A percentile compares a stretch with the other conserved stretches of the same genome.
These are phyloP conservation scores for Astreopora myriophthalma DNA, from an alignment of 64 coral and sea anemone genomes.

Conservation along the genomic window DNA sequence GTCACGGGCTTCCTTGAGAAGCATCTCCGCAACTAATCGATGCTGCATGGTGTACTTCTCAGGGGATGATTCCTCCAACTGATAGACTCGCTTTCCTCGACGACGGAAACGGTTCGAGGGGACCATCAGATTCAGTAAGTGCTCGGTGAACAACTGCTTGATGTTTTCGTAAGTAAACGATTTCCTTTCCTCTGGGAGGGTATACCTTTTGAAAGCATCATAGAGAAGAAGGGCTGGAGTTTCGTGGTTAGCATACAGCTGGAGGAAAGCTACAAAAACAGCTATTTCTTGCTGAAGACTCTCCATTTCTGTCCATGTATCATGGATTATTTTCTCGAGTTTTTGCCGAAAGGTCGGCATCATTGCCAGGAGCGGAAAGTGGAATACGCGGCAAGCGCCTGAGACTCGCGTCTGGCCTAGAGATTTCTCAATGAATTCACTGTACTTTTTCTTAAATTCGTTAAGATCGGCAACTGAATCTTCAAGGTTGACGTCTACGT, in stretches of 20 bases:
- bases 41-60: conserved; percentile 78
- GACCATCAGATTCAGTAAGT: conserved; percentile 83
- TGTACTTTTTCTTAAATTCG: conserved; percentile 76
- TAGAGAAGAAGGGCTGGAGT: conserved; percentile 59
- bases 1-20: conserved; percentile 15
- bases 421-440: conserved; percentile 52
- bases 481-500: conserved; percentile 68
- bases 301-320: conserved; percentile 65
- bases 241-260: conserved; percentile 61
- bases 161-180: conserved; percentile 74
- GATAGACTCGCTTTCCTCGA: background rate
- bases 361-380: conserved; percentile 87
- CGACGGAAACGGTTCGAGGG: conserved; percentile 19
- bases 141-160: conserved; percentile 75
- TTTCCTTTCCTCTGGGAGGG: background rate
- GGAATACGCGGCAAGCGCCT: conserved; percentile 62
- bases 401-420: background rate
- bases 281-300: conserved; percentile 61
- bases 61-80: background rate
- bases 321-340: conserved; percentile 53
- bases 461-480: conserved; percentile 64
- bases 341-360: conserved; percentile 62
- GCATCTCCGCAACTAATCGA: conserved; percentile 58
- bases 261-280: conserved; percentile 69
- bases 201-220: conserved; percentile 51